A percentile compares a stretch with the other conserved stretches of the same genome.
Evolutionary conservation across 2,113 vertebrate species (phyloP).

Genomic region (Oncorhynchus nerka): DNA sequence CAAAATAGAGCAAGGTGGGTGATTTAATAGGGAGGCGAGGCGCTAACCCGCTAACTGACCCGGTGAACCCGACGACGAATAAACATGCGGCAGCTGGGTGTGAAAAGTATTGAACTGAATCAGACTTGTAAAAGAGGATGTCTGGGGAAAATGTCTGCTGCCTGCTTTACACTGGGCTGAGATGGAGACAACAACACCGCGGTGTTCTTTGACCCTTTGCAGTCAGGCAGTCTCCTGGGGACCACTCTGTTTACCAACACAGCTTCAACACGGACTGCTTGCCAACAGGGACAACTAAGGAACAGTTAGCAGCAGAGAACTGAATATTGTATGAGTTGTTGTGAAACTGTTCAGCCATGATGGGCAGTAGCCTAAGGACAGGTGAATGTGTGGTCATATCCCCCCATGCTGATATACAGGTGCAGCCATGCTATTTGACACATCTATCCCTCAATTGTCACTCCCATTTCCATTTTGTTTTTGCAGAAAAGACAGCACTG

Average conservation of each 20-base stretch:
- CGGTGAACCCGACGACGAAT: not conserved
- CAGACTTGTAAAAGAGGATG: not conserved
- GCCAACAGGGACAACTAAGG: not conserved
- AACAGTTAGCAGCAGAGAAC: too few relatives aligned
- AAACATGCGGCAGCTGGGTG: slow-evolving; percentile 6
- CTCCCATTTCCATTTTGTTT: too few relatives aligned
- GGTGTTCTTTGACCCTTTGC: not conserved
- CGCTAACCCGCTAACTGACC: not conserved
- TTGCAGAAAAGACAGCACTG: too few relatives aligned
- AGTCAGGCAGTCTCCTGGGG: not conserved
- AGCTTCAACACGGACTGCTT: not conserved
- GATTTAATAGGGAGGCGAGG: not conserved
- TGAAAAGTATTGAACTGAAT: not conserved
- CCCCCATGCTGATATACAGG: too few relatives aligned
- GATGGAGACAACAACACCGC: not conserved
- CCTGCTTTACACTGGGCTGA: not conserved
- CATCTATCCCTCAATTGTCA: too few relatives aligned
- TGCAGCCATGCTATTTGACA: too few relatives aligned
- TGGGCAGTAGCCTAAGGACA: too few relatives aligned
- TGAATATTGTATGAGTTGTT: too few relatives aligned
- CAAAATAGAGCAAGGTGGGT: not conserved
- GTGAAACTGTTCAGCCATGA: too few relatives aligned
- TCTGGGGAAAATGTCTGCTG: not conserved
- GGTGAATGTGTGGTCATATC: too few relatives aligned
- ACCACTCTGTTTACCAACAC: not conserved